Base-by-base conservation (phyloP, 2,113 vertebrate genomes). In the Australoheros scitulus region DNA sequence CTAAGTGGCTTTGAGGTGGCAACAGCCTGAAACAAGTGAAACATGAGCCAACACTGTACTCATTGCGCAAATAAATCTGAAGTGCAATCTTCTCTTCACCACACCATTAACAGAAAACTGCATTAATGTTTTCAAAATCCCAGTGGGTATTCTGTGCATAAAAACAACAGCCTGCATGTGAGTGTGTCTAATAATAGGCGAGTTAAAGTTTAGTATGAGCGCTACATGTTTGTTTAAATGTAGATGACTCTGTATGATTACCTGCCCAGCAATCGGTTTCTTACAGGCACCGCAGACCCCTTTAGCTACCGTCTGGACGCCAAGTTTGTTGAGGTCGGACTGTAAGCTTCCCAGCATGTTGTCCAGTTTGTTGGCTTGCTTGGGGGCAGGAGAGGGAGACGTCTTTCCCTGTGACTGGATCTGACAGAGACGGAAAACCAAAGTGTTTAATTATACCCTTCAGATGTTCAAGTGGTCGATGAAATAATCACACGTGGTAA, bases 321-420 rank as follows among this genome's bases (percentile, higher is more conserved):
- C 98, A 29, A 99, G 95, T 81, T 96, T 96, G 91, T 98, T 98
- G 86, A 99, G 96, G 92, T 99, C 98, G 0, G 97, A 98, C 93
- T 99, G 98, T 56, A 99, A 95, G 87, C 97, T 99, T 58, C 97
- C 98, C 93, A 99, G 93, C 98, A 99, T 99, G 94, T 97, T 98
- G 93, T 99, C 97, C 65, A 99, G 95, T 92, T 99, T 98, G 93
- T 98, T 99, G 80, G 97, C 97, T 1, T 96, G 97, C 88, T 98
- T 99, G 0, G 96, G 94, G 57, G 95, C 88, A 1, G 91, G 95
- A 0, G 95, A 93, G 6, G 97, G 96, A 8, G 97, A 97, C 0
- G 93, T 91, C 91, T 96, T 97, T 60, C 96, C 97, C 90, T 98
- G 97, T 0, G 97, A 94, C 96, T 97, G 97, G 92, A 98, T 97